These are phyloP conservation scores for Anorthoa munda DNA, from an alignment of 2,888 invertebrate species.

Conservation along the genomic window DNA sequence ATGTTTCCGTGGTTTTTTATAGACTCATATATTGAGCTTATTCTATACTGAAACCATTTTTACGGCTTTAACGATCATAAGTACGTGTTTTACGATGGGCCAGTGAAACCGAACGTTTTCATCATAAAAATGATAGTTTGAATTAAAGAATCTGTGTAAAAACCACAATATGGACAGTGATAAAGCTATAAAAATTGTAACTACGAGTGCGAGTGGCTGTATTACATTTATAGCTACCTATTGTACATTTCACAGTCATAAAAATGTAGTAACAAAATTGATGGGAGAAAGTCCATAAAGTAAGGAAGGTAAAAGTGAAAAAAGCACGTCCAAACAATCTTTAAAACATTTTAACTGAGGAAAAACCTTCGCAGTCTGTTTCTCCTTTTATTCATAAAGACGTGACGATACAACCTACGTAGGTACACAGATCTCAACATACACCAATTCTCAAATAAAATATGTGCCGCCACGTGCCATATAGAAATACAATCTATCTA, in stretches of 20 bases:
- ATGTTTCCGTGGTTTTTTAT: slow-evolving; percentile 86
- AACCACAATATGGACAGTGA: slow-evolving; percentile 32
- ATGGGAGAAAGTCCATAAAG: slow-evolving; percentile 9
- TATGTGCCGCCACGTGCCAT: slow-evolving; percentile 32
- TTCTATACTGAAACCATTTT: slow-evolving; percentile 84
- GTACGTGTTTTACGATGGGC: slow-evolving; percentile 82
- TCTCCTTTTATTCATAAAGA: not conserved
- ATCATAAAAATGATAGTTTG: slow-evolving; percentile 61
- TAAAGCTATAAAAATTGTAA: slow-evolving; percentile 40
- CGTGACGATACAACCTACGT: not conserved
- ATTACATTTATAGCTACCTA: slow-evolving; percentile 34
- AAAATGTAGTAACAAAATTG: slow-evolving; percentile 5
- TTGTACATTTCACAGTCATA: slow-evolving; percentile 13
- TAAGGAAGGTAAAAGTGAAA: not conserved
- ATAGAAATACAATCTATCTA: slow-evolving; percentile 38
- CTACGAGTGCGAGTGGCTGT: slow-evolving; percentile 1
- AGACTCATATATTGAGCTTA: slow-evolving; percentile 85
- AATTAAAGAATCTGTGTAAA: slow-evolving; percentile 39
- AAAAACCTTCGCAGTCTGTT: no score
- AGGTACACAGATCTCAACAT: not conserved
- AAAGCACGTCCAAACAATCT: not conserved
- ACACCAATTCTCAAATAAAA: slow-evolving; percentile 32
- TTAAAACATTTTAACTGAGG: slow-evolving; percentile 1
- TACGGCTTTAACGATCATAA: slow-evolving; percentile 84
- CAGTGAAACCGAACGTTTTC: slow-evolving; percentile 64